Conservation (phyloP, 2,113 vertebrate species). For the Oncorhynchus mykiss region DNA sequence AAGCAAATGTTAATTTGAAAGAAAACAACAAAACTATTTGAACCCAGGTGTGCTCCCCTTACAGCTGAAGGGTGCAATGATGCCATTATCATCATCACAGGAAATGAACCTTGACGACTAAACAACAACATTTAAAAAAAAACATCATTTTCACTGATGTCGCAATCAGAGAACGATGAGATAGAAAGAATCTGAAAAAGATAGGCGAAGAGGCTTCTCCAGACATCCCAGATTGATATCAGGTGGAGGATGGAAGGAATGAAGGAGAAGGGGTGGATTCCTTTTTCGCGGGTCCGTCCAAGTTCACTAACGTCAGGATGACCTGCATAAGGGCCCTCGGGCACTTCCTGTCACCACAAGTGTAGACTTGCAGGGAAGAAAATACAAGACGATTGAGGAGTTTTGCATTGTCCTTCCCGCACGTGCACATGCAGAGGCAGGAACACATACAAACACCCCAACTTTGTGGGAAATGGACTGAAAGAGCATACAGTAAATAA, state of each 20-base stretch:
- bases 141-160: background rate
- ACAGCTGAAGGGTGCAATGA: background rate
- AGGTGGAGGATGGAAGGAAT: constrained; percentile 4
- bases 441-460: no score
- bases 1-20: no score
- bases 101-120: background rate
- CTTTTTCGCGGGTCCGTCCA: constrained; percentile 65
- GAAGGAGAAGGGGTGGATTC: constrained; percentile 35
- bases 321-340: constrained; percentile 45
- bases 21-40: no score
- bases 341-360: constrained; percentile 64
- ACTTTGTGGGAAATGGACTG: no score
- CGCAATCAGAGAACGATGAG: background rate
- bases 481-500: no score
- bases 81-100: background rate
- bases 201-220: background rate
- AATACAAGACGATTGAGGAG: background rate
- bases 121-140: background rate
- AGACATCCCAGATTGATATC: constrained; percentile 14
- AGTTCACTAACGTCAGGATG: constrained; percentile 64
- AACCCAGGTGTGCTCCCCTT: background rate
- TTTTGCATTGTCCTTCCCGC: no score
- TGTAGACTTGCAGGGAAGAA: constrained; percentile 16
- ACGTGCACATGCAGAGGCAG: no score
- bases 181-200: constrained; percentile 12